Percentiles rank a stretch among this genome's conserved stretches.
These are phyloP conservation scores for Ricordea florida DNA, from an alignment of 92 coral and sea anemone genomes.

Conservation along the genomic window DNA sequence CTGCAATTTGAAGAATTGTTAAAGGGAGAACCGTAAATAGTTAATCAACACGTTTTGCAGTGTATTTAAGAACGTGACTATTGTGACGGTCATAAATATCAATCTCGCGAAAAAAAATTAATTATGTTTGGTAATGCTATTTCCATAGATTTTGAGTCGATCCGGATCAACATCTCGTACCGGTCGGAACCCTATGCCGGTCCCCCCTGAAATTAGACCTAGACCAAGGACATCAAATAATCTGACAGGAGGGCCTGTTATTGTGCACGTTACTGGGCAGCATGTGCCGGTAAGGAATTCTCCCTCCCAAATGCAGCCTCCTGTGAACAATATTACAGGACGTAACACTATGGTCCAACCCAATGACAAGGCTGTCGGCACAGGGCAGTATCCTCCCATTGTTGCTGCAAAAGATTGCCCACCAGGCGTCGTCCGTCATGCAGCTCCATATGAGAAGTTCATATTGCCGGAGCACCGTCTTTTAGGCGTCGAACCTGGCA, in stretches of 20 bases:
- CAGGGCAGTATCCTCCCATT: background rate
- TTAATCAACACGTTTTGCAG: too few species aligned
- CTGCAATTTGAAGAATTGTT: too few species aligned
- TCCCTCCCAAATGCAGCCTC: too few species aligned
- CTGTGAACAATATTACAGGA: too few species aligned
- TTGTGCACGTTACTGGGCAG: slow-evolving; percentile 7
- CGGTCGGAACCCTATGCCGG: background rate
- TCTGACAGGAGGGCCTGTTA: slow-evolving; percentile 16
- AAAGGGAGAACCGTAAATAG: too few species aligned
- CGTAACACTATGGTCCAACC: too few species aligned
- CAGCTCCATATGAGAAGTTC: background rate
- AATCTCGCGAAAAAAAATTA: too few species aligned
- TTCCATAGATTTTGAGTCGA: slow-evolving; percentile 28
- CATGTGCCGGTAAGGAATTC: too few species aligned
- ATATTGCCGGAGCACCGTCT: slow-evolving; percentile 20
- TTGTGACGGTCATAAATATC: too few species aligned
- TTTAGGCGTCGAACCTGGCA: background rate
- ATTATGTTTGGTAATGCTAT: background rate
- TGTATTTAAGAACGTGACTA: too few species aligned
- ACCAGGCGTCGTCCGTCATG: background rate
- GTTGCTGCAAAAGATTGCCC: background rate
- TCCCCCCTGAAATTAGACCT: background rate
- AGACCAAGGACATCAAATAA: background rate
- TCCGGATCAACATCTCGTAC: background rate
- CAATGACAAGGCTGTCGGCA: too few species aligned